A percentile compares a stretch with the other conserved stretches of the same genome.
phyloP scores from a whole-genome alignment of 2,113 vertebrate species.

The Dinomys branickii region DNA sequence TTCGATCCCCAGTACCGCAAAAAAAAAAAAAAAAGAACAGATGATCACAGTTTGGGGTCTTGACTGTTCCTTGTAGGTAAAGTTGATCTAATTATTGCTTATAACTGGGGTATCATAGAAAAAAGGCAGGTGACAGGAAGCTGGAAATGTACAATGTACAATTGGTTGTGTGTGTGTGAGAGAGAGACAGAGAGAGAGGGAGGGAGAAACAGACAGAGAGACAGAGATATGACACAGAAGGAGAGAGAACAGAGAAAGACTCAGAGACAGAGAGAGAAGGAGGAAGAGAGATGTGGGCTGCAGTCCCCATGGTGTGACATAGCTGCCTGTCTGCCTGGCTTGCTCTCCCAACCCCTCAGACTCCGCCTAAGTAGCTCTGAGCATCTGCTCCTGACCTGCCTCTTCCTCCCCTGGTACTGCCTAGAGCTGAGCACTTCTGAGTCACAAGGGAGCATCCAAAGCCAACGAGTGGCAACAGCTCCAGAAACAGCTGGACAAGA shows the following conservation, averaged over 20 bases:
- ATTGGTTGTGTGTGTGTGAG: not conserved
- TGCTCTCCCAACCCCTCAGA: not conserved
- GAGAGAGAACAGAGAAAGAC: not conserved
- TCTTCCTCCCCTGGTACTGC: not conserved
- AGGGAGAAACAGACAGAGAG: not conserved
- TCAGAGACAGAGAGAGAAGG: not conserved
- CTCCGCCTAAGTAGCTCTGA: no score
- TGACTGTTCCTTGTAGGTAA: not conserved
- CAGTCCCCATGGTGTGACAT: no score
- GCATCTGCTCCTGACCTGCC: not conserved
- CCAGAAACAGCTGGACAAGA: not conserved
- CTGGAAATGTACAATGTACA: not conserved
- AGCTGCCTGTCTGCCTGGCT: no score
- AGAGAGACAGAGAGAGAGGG: fast-evolving
- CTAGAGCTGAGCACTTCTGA: not conserved
- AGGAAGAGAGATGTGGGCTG: not conserved
- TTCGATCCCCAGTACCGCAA: no score
- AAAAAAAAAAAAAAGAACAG: no score
- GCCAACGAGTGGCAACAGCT: not conserved
- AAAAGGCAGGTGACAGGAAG: not conserved
- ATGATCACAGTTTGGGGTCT: not conserved
- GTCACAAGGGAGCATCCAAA: not conserved
- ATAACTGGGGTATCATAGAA: not conserved
- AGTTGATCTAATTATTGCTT: not conserved
- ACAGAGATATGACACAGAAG: not conserved